These are phyloP conservation scores for Platanista minor DNA, from an alignment of 2,113 vertebrate species.

Conservation along the genomic window DNA sequence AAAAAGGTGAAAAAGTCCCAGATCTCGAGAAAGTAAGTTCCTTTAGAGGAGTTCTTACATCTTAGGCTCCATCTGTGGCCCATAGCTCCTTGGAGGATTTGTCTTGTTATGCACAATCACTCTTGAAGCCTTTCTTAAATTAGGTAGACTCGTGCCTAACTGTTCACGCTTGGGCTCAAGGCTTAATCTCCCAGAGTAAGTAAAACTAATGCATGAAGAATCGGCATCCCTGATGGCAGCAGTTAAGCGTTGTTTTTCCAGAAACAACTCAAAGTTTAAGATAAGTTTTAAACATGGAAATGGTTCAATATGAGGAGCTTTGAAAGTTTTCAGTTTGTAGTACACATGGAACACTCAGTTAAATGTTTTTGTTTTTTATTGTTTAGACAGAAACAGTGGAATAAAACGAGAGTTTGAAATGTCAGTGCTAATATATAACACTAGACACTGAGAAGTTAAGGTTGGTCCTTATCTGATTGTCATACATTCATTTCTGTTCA, in stretches of 20 bases:
- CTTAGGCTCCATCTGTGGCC: neutral
- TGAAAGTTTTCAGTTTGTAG: neutral
- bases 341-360: neutral
- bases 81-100: neutral
- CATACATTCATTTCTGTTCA: conserved; percentile 38
- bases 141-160: neutral
- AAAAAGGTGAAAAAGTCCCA: neutral
- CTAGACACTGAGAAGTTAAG: conserved; percentile 29
- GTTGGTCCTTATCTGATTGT: conserved; percentile 24
- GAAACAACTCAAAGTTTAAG: neutral
- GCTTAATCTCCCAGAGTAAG: neutral
- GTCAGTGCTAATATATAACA: conserved; percentile 35
- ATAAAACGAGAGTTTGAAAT: conserved; percentile 43
- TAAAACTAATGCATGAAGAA: neutral
- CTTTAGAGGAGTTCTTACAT: neutral
- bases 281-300: neutral
- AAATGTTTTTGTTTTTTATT: neutral
- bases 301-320: neutral
- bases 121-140: neutral
- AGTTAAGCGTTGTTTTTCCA: neutral
- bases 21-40: neutral
- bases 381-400: conserved; percentile 42
- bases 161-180: neutral
- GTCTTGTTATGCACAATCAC: neutral
- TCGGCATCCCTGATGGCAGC: neutral